These are phyloP conservation scores for Pogonomyrmex californicus DNA, from an alignment of 1,140 invertebrate species.

Conservation along the genomic window DNA sequence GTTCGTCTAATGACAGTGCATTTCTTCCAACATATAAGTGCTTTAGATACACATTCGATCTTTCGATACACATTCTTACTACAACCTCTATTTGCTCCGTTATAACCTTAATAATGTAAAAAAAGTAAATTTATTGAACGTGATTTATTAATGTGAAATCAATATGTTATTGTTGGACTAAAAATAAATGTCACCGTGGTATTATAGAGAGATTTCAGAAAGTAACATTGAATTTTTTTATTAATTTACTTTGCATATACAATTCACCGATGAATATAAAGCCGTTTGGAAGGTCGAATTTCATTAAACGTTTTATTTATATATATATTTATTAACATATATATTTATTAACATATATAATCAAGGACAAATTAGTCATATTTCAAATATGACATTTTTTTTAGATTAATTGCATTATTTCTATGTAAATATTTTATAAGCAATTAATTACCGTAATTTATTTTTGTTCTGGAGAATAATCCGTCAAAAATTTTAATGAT, in stretches of 20 bases:
- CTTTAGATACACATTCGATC: not conserved
- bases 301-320: not conserved
- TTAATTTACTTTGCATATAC: not conserved
- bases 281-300: not conserved
- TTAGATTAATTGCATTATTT: too few species aligned
- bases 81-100: not conserved
- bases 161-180: not conserved
- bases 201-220: not conserved
- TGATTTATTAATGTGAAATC: not conserved
- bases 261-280: not conserved
- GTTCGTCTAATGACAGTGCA: not conserved
- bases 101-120: not conserved
- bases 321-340: not conserved
- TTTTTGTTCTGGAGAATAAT: not conserved
- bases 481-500: not conserved
- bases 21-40: not conserved
- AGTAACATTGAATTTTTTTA: not conserved
- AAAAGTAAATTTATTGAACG: not conserved
- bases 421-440: not conserved
- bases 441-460: slow-evolving; percentile 8
- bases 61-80: not conserved
- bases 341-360: not conserved
- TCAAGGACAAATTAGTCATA: not conserved
- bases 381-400: not conserved
- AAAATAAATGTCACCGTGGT: not conserved